A percentile compares a stretch with the other conserved stretches of the same genome.
These are phyloP conservation scores for Circaetus cinerascens DNA, from an alignment of 2,113 vertebrate species.

Conservation along the genomic window DNA sequence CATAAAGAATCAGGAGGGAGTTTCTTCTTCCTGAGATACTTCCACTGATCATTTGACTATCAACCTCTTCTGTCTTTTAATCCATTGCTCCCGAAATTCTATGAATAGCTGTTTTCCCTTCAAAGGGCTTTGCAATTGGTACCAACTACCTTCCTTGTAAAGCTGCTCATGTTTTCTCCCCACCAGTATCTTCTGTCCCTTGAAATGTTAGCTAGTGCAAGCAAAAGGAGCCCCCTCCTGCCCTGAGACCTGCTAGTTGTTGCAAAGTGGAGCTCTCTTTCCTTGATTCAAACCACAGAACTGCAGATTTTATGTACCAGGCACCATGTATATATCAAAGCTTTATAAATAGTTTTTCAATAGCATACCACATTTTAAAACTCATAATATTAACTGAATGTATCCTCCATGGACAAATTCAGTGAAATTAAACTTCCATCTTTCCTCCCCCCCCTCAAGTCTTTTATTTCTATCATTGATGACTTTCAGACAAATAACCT, in stretches of 20 bases:
- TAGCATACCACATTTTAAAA: neutral
- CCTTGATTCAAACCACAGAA: neutral
- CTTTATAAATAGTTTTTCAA: constrained; percentile 15
- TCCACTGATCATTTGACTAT: neutral
- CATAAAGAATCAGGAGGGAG: neutral
- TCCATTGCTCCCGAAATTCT: neutral
- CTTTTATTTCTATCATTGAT: constrained; percentile 4
- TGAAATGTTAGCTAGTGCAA: neutral
- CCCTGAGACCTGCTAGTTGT: neutral
- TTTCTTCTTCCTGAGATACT: neutral
- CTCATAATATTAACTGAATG: neutral
- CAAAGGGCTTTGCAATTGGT: neutral
- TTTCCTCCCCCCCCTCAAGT: neutral
- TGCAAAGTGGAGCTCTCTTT: neutral
- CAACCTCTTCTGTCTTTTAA: neutral
- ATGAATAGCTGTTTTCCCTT: neutral
- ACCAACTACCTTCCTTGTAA: neutral
- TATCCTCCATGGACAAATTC: neutral
- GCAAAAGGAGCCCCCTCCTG: neutral
- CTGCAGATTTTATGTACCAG: neutral
- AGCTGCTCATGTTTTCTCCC: neutral
- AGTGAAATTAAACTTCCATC: neutral
- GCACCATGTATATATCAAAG: neutral
- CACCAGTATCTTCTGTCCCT: neutral
- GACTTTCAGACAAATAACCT: neutral